These are phyloP conservation scores for Hybognathus amarus DNA, from an alignment of 2,797 vertebrate species.

Conservation along the genomic window DNA sequence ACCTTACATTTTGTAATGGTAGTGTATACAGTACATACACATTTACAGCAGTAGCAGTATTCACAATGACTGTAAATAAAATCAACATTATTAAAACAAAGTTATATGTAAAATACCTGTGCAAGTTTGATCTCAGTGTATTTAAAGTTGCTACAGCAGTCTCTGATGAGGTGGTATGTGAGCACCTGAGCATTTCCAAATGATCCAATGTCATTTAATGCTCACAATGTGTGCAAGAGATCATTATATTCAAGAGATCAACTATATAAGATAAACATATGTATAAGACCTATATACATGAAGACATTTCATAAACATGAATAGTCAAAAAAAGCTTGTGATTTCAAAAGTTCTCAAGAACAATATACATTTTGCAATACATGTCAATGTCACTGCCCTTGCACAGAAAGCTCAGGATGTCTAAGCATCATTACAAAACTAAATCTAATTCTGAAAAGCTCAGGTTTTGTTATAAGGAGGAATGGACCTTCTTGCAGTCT, in stretches of 20 bases:
- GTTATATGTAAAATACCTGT: conserved; percentile 12
- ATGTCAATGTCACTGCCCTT: background rate
- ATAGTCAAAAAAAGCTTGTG: background rate
- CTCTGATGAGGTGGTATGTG: background rate
- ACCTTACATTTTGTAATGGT: background rate
- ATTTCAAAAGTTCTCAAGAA: conserved; percentile 11
- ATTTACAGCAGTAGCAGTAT: conserved; percentile 19
- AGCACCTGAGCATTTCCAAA: background rate
- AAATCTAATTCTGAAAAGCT: background rate
- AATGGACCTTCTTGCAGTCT: background rate
- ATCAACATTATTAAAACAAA: background rate
- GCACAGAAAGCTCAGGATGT: background rate
- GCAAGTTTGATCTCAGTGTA: background rate
- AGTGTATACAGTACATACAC: background rate
- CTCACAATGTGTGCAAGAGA: conserved; percentile 11
- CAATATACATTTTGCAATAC: conserved; percentile 9
- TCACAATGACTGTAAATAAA: background rate
- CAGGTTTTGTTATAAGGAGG: background rate
- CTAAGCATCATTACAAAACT: conserved; percentile 1
- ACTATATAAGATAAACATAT: conserved; percentile 7
- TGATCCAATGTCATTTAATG: background rate
- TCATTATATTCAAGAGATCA: background rate
- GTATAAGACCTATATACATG: conserved; percentile 25
- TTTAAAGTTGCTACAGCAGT: background rate
- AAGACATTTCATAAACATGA: conserved; percentile 13